Evolutionary conservation across 2,113 vertebrate species (phyloP), one percentile per base, ranked within the genome.

Genomic region (Dendrocopos noguchii): DNA sequence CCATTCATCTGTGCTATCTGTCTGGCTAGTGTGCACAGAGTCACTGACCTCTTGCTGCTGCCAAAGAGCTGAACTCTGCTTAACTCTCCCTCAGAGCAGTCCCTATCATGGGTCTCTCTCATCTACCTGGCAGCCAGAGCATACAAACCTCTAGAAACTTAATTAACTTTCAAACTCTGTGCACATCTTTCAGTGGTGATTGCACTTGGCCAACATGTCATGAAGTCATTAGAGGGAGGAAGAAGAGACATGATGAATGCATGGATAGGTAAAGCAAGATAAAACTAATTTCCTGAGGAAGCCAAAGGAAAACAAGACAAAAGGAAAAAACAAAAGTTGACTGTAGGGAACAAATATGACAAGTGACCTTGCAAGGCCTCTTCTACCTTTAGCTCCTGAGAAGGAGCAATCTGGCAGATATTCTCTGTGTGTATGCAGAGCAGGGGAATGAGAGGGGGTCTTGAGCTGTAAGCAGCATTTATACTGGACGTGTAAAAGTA

Each of bases 31-130:
- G 14, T 29, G 70, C 63, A 84, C 18, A 2, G 39, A 82, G 24
- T 16, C 60, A 79, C 90, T 84, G 87, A 94, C 55, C 46, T 27
- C 75, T 84, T 4, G 3, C 29, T 66, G 79, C 84, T 94, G 87
- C 94, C 81, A 84, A 88, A 87, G n/a, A 92, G 18, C 67, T 94
- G 87, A 95, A 94, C 91, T 91, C 63, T 34, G 67, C 55, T 84
- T 92, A 57, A 70, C 64, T 84, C 84, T 91, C 87, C 84, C 84
- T 84, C 63, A 65, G 74, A 1, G 11, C 61, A 46, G 74, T 24
- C 71, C 36, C 50, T 39, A 7, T 25, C 36, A 47, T 2, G 22
- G 63, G 66, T 87, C 33, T 87, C 65, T 65, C 67, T 89, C 70
- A 72, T 42, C 56, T 77, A 79, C 87, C 87, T 73, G 44, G 63